These are phyloP conservation scores for Myrmecophaga tridactyla DNA, from an alignment of 2,113 vertebrate genomes.

Conservation along the genomic window DNA sequence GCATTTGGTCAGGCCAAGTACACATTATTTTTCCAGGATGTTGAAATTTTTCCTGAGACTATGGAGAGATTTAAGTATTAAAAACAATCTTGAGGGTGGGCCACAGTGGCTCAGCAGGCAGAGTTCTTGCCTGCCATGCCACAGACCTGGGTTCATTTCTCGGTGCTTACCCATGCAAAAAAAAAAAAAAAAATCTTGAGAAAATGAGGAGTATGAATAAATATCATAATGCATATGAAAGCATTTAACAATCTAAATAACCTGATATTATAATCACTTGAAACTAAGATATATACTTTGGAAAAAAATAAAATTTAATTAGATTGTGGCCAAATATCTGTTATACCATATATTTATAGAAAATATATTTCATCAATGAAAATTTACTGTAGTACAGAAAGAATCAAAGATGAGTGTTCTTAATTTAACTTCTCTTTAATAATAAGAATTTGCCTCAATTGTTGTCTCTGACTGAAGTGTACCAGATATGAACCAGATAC, in stretches of 20 bases:
- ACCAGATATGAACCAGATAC: neutral
- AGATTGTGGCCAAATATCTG: neutral
- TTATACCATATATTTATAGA: neutral
- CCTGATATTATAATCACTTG: neutral
- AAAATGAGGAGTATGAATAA: neutral
- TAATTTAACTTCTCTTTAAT: neutral
- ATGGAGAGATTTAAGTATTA: neutral
- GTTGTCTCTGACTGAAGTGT: neutral
- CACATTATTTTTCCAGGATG: neutral
- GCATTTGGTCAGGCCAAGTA: neutral
- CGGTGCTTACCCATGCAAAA: too few species aligned
- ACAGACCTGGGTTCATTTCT: too few species aligned
- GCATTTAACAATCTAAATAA: neutral
- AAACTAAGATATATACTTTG: neutral
- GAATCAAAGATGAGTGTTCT: neutral
- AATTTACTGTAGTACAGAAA: neutral
- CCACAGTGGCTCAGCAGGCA: too few species aligned
- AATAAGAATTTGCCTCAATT: neutral
- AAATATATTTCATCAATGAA: neutral
- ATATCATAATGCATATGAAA: neutral
- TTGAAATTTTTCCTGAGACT: neutral
- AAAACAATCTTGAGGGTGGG: neutral
- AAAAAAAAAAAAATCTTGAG: neutral
- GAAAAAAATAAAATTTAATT: neutral
- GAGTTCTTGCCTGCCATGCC: too few species aligned